Conservation (phyloP, 2,113 vertebrate species). For the Triplophysa dalaica region DNA sequence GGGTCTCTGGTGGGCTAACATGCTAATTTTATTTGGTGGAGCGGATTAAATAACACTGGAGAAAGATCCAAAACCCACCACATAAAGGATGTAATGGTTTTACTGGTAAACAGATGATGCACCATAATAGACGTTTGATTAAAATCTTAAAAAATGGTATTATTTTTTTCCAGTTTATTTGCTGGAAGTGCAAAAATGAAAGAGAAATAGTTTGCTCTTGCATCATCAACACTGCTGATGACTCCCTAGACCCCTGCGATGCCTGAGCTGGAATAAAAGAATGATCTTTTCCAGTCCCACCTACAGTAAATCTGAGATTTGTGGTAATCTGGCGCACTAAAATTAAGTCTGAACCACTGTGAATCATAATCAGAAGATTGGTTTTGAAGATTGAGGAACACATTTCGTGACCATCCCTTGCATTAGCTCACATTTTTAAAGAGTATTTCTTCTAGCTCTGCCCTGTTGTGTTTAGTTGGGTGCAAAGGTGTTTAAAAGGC, state of each 20-base stretch:
- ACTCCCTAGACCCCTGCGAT: neutral
- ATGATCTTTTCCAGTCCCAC: conserved; percentile 24
- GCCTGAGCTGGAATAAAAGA: conserved; percentile 11
- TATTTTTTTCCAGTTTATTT: too few species aligned
- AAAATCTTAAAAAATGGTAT: too few species aligned
- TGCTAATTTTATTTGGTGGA: too few species aligned
- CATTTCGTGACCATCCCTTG: conserved; percentile 5
- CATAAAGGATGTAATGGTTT: too few species aligned
- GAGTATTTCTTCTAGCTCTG: neutral
- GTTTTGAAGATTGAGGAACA: neutral
- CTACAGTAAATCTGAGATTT: conserved; percentile 29
- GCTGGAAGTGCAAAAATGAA: neutral
- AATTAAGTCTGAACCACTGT: conserved; percentile 28
- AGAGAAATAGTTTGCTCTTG: conserved; percentile 8
- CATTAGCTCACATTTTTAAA: neutral
- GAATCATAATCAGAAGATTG: conserved; percentile 24
- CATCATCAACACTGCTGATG: conserved; percentile 17
- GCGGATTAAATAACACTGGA: too few species aligned
- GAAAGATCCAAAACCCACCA: too few species aligned
- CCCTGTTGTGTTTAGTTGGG: too few species aligned
- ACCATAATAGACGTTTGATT: too few species aligned
- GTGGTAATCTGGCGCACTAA: conserved; percentile 18
- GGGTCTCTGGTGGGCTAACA: too few species aligned
- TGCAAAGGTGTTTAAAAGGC: too few species aligned
- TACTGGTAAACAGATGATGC: too few species aligned